Evolutionary conservation across 2,888 invertebrate genomes (phyloP).

Genomic region (Strigamia transsilvanica): DNA sequence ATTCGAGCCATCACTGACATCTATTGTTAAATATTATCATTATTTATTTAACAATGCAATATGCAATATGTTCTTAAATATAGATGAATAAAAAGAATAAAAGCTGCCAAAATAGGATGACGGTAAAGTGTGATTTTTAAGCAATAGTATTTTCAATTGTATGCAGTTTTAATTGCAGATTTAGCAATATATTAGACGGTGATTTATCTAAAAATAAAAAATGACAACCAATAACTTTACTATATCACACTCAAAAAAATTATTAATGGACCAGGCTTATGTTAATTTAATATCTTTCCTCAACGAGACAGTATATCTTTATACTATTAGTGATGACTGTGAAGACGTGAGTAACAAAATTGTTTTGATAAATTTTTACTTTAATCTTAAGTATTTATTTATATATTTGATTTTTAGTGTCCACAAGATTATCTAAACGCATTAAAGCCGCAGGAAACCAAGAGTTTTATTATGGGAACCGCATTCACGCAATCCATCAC

Average conservation of each 20-base stretch:
- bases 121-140: no score
- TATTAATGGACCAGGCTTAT: background rate
- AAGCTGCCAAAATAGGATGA: no score
- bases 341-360: background rate
- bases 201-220: no score
- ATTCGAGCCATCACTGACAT: background rate
- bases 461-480: background rate
- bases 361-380: no score
- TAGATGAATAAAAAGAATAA: background rate
- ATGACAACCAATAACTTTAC: no score
- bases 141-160: no score
- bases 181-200: no score
- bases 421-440: background rate
- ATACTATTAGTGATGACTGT: background rate
- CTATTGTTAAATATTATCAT: background rate
- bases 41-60: no score
- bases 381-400: background rate
- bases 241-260: background rate
- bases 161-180: no score
- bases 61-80: background rate
- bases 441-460: background rate
- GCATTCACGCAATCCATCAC: background rate
- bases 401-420: background rate
- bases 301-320: background rate
- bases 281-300: background rate